Percentiles rank a stretch among this genome's conserved stretches.
These are phyloP conservation scores for Trachelus tabidus DNA, from an alignment of 2,888 invertebrate genomes.

Conservation along the genomic window DNA sequence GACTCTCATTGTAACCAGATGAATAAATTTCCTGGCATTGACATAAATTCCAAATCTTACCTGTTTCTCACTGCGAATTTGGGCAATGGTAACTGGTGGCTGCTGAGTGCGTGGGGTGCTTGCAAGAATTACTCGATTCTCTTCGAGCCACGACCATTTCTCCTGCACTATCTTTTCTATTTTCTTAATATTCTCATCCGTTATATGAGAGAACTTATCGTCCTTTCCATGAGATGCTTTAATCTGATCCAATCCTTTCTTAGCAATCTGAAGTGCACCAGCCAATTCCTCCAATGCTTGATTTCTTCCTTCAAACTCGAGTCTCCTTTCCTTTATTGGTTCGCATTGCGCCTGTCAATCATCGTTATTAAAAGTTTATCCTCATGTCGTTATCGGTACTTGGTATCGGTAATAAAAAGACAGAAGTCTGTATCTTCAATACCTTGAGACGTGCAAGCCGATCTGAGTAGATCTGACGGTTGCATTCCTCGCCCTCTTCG, in stretches of 20 bases:
- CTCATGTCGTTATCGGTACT: background rate
- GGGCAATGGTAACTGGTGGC: constrained; percentile 81
- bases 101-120: constrained; percentile 76
- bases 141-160: constrained; percentile 79
- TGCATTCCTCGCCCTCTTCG: constrained; percentile 95
- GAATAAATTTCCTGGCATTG: background rate
- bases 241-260: constrained; percentile 81
- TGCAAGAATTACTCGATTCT: constrained; percentile 75
- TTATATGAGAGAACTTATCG: constrained; percentile 82
- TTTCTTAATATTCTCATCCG: constrained; percentile 84
- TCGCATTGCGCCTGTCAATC: constrained; percentile 78
- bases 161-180: constrained; percentile 77
- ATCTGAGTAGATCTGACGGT: constrained; percentile 74
- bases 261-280: constrained; percentile 80
- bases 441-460: constrained; percentile 53
- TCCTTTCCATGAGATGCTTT: constrained; percentile 69
- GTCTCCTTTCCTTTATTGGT: constrained; percentile 85
- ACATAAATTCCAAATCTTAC: constrained; percentile 69
- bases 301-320: constrained; percentile 85
- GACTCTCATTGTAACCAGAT: background rate
- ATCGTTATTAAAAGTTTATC: background rate
- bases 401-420: background rate
- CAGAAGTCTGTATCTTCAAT: constrained; percentile 6
- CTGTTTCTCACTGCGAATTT: constrained; percentile 83
- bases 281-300: constrained; percentile 85